A percentile compares a stretch with the other conserved stretches of the same genome.
phyloP scores from a whole-genome alignment of 2,888 invertebrate genomes.

The Caenorhabditis angaria region DNA sequence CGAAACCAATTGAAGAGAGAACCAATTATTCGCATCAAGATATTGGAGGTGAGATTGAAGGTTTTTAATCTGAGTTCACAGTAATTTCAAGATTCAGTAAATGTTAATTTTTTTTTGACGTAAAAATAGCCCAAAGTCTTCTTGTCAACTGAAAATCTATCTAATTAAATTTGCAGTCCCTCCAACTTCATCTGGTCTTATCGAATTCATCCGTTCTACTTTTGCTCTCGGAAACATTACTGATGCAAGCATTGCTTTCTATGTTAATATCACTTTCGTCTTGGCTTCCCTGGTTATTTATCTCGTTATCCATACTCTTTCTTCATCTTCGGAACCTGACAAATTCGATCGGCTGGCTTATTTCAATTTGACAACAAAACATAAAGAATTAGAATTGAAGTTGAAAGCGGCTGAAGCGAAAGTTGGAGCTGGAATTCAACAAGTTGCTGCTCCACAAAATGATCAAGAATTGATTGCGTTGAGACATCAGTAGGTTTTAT shows the following conservation, averaged over 20 bases:
- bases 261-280: slow-evolving; percentile 47
- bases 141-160: not conserved
- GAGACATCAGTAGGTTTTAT: slow-evolving; percentile 25
- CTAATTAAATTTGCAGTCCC: slow-evolving; percentile 7
- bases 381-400: slow-evolving; percentile 36
- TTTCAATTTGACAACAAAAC: slow-evolving; percentile 45
- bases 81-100: too few species aligned
- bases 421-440: slow-evolving; percentile 21
- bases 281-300: slow-evolving; percentile 38
- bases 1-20: not conserved
- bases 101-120: too few species aligned
- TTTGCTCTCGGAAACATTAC: slow-evolving; percentile 29
- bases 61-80: too few species aligned
- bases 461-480: slow-evolving; percentile 26
- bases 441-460: not conserved
- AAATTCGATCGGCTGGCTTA: slow-evolving; percentile 48
- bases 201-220: slow-evolving; percentile 16
- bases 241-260: slow-evolving; percentile 35
- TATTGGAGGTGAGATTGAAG: not conserved
- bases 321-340: slow-evolving; percentile 39
- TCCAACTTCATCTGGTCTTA: slow-evolving; percentile 13
- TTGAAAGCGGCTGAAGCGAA: slow-evolving; percentile 34
- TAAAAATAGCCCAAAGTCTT: too few species aligned
- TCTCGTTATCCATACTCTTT: slow-evolving; percentile 28
- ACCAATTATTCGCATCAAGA: not conserved